These are phyloP conservation scores for Silurus asotus DNA, from an alignment of 2,113 vertebrate genomes.

Conservation along the genomic window DNA sequence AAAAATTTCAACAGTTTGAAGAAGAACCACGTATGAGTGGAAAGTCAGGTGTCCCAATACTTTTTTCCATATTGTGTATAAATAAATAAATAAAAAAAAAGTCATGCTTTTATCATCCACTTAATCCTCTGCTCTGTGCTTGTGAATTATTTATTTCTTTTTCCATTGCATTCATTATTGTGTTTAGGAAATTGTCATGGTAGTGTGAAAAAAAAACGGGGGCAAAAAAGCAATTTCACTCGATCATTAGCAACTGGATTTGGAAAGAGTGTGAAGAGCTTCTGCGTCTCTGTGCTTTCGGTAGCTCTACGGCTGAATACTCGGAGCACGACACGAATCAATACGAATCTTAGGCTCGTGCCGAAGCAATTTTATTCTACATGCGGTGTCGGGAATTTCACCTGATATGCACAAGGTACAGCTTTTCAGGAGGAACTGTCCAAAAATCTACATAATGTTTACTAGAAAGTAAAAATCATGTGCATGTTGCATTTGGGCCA, in stretches of 20 bases:
- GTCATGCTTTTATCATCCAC: neutral
- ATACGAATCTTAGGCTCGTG: neutral
- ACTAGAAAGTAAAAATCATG: neutral
- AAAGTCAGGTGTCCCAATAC: too few species aligned
- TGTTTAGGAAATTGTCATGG: neutral
- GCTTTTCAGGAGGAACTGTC: neutral
- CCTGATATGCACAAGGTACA: neutral
- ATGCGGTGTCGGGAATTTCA: too few species aligned
- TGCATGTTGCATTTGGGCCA: neutral
- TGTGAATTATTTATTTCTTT: neutral
- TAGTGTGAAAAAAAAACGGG: neutral
- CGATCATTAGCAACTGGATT: neutral
- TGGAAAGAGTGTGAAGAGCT: neutral
- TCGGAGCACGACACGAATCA: neutral
- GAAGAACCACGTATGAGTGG: too few species aligned
- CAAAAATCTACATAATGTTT: too few species aligned
- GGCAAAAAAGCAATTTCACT: slow-evolving; percentile 5
- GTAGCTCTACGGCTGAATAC: neutral
- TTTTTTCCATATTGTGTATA: too few species aligned
- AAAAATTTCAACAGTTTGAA: too few species aligned
- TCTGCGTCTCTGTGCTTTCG: slow-evolving; percentile 4
- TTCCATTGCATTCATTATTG: neutral
- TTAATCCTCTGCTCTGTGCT: neutral
- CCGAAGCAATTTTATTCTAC: neutral
- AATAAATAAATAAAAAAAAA: neutral